These are phyloP conservation scores for Phalacrocorax carbo DNA, from an alignment of 2,113 vertebrate genomes.

Conservation along the genomic window DNA sequence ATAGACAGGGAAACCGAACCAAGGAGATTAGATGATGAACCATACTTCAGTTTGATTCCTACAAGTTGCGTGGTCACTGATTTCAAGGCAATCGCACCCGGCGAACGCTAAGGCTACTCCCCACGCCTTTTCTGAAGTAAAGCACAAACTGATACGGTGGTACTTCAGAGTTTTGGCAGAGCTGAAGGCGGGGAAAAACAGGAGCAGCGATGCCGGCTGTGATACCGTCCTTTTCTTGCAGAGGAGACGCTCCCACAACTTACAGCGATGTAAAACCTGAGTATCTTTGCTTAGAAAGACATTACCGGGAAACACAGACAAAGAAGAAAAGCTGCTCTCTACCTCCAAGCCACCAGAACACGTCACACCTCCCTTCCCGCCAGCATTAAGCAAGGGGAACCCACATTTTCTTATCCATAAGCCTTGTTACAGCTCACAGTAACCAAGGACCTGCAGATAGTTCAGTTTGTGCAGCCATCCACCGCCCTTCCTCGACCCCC, in stretches of 20 bases:
- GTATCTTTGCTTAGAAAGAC: neutral
- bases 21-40: neutral
- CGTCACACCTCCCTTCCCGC: neutral
- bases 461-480: neutral
- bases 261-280: neutral
- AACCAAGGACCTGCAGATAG: neutral
- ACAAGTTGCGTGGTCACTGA: neutral
- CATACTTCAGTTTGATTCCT: neutral
- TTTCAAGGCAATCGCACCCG: accelerated
- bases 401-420: neutral
- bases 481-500: neutral
- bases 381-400: neutral
- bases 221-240: neutral
- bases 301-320: accelerated
- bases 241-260: neutral
- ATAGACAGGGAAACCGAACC: neutral
- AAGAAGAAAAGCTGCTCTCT: neutral
- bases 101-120: neutral
- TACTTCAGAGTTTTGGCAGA: neutral
- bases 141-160: neutral
- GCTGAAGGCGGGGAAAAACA: neutral
- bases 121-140: neutral
- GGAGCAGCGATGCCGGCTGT: accelerated
- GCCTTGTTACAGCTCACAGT: neutral
- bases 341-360: neutral